phyloP scores from a whole-genome alignment of 2,797 vertebrate species.

The Sandelia bainsii region DNA sequence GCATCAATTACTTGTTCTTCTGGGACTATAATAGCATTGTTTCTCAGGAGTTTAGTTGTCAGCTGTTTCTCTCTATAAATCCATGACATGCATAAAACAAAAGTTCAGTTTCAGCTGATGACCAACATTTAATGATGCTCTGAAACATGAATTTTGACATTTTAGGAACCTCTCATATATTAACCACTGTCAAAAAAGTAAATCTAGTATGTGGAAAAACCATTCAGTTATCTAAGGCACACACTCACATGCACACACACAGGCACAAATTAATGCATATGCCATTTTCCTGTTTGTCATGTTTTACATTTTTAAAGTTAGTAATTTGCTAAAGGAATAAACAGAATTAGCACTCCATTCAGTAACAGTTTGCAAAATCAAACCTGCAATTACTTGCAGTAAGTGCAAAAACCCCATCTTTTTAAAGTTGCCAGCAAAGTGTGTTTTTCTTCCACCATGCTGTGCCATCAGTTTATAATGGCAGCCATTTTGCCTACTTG shows the following conservation, averaged over 20 bases:
- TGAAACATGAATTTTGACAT: background rate
- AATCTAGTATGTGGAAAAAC: background rate
- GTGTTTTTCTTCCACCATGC: slow-evolving; percentile 29
- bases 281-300: background rate
- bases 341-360: slow-evolving; percentile 32
- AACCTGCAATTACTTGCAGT: slow-evolving; percentile 49
- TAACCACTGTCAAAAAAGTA: background rate
- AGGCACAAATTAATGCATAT: background rate
- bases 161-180: background rate
- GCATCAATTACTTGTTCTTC: background rate
- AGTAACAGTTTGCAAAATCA: slow-evolving; percentile 25
- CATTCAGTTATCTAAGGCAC: background rate
- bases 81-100: background rate
- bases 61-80: background rate
- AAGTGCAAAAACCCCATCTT: background rate
- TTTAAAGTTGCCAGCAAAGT: slow-evolving; percentile 29
- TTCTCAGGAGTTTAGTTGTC: background rate
- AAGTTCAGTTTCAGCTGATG: background rate
- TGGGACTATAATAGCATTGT: background rate
- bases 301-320: slow-evolving; percentile 13
- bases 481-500: slow-evolving; percentile 44
- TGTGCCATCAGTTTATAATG: slow-evolving; percentile 53
- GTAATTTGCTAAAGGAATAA: slow-evolving; percentile 18
- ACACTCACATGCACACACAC: background rate
- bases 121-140: background rate